Base-by-base conservation (phyloP, 2,113 vertebrate genomes). In the Dolichotis patagonum region DNA sequence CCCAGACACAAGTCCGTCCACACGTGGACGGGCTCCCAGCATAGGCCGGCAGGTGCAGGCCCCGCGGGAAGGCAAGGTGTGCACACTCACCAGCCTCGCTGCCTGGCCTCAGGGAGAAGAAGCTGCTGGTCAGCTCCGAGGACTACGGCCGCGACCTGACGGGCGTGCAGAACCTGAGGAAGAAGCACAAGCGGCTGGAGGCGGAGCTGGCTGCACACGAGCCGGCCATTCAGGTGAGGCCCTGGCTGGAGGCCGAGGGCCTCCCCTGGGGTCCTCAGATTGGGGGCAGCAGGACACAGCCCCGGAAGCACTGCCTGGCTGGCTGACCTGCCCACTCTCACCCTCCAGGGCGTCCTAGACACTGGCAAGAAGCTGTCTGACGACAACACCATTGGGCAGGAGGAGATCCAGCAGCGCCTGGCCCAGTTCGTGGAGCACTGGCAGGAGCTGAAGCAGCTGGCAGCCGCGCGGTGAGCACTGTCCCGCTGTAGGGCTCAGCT, bases 121-220 rank as follows among this genome's bases (percentile, higher is more conserved):
- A 99, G 92, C 97, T 99, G 82, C 98, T 99, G 56, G 99, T 99
- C 16, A 99, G 99, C 96, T 99, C 99, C 0, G 99, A 99, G 98
- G 99, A 99, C 97, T 99, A 99, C 0, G 99, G 99, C 98, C 99
- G 99, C 90, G 99, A 99, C 98, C 97, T 99, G 56, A 99, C 99
- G 0, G 99, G 99, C 26, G 99, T 99, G 11, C 99, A 99, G 99
- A 99, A 99, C 98, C 98, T 99, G 97, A 99, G 99, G 98, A 99
- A 99, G 98, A 99, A 99, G 58, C 99, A 99, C 97, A 99, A 99
- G 98, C 99, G 99, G 60, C 98, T 99, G 94, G 99, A 99, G 97
- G 99, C 99, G 0, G 99, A 99, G 91, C 97, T 99, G 89, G 99
- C 99, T 77, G 99, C 99, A 0, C 99, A 99, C 0, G 99, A 99